phyloP scores from a whole-genome alignment of 2,797 vertebrate species.

The Xenopus petersii region DNA sequence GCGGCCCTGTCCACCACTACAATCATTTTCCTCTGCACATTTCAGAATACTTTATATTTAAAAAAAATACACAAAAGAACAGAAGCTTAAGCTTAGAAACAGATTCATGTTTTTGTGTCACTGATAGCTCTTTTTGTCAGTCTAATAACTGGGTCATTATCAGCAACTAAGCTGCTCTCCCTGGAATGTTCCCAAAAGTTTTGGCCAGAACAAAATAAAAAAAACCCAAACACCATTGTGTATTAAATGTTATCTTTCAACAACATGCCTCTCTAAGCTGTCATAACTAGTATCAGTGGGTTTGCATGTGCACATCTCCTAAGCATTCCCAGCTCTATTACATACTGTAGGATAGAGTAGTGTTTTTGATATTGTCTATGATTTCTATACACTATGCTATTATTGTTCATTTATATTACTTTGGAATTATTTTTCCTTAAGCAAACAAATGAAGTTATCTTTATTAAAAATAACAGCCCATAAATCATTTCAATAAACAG shows the following conservation, averaged over 20 bases:
- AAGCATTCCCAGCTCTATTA: not conserved
- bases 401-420: too few relatives aligned
- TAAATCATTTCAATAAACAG: too few relatives aligned
- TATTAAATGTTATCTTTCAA: conserved; percentile 1
- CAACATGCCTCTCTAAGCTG: not conserved
- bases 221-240: not conserved
- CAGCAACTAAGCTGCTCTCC: not conserved
- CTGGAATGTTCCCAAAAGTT: not conserved
- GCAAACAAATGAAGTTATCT: too few relatives aligned
- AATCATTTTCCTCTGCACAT: too few relatives aligned
- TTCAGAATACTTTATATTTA: too few relatives aligned
- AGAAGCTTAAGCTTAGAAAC: not conserved
- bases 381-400: too few relatives aligned
- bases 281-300: not conserved
- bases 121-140: not conserved
- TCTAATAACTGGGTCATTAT: not conserved
- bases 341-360: too few relatives aligned
- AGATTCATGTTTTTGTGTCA: not conserved
- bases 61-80: not conserved
- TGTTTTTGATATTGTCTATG: too few relatives aligned
- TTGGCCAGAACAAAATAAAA: not conserved
- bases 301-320: not conserved
- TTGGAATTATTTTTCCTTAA: too few relatives aligned
- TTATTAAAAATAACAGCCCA: too few relatives aligned
- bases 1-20: too few relatives aligned